phyloP scores from a whole-genome alignment of 2,797 vertebrate genomes.

The Cossypha niveicapilla region DNA sequence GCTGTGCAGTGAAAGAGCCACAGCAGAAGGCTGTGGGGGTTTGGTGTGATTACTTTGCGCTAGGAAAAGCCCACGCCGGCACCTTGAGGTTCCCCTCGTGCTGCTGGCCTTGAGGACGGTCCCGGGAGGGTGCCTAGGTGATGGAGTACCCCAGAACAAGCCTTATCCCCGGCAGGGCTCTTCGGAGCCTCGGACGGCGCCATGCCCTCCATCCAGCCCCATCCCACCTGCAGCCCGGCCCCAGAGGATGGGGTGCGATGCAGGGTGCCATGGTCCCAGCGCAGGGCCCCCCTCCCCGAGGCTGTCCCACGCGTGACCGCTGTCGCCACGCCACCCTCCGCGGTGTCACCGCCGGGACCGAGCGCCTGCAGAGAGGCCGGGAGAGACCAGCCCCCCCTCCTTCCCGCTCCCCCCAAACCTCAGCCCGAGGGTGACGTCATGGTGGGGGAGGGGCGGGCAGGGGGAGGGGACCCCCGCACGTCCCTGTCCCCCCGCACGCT shows the following conservation, averaged over 20 bases:
- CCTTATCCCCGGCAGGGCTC: neutral
- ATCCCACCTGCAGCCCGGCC: neutral
- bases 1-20: neutral
- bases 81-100: neutral
- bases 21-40: neutral
- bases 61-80: accelerated
- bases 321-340: neutral
- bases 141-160: neutral
- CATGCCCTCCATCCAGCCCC: neutral
- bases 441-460: neutral
- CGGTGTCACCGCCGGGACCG: neutral
- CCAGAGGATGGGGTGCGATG: neutral
- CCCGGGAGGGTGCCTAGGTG: neutral
- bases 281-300: neutral
- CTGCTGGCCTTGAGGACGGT: neutral
- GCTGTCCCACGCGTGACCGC: neutral
- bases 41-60: neutral
- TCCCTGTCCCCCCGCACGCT: neutral
- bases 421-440: conserved; percentile 44
- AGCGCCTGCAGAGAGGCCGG: neutral
- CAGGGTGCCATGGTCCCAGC: neutral
- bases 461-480: neutral
- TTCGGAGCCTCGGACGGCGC: accelerated
- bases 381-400: neutral
- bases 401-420: neutral